Evolutionary conservation across 2,797 vertebrate genomes (phyloP).

Genomic region (Carcharodon carcharias): DNA sequence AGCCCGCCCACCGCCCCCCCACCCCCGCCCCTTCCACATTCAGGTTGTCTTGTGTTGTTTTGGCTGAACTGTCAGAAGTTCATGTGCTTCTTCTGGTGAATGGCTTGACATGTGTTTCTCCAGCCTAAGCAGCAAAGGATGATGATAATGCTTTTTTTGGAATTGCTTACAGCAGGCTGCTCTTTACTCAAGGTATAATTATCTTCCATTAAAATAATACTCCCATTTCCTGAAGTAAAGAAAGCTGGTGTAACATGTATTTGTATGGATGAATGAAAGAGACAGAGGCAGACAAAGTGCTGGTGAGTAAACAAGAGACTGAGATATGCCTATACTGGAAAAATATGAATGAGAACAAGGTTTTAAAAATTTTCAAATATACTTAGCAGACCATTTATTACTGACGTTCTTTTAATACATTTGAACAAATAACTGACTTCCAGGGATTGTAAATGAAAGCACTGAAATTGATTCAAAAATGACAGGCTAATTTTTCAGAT

Average conservation of each 20-base stretch:
- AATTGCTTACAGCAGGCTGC: background rate
- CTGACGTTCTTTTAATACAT: slow-evolving; percentile 1
- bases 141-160: background rate
- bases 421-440: slow-evolving; percentile 40
- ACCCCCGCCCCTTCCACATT: background rate
- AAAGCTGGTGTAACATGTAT: background rate
- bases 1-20: too few relatives aligned
- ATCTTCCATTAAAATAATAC: background rate
- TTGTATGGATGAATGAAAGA: background rate
- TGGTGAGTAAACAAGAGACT: background rate
- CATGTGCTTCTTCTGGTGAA: background rate
- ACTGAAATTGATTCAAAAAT: slow-evolving; percentile 62
- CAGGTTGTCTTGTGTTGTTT: background rate
- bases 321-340: background rate
- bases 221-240: background rate
- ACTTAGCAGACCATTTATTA: slow-evolving; percentile 26
- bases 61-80: background rate
- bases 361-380: slow-evolving; percentile 16
- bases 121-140: background rate
- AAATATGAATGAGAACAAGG: background rate
- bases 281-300: background rate
- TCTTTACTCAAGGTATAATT: background rate
- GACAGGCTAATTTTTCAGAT: slow-evolving; percentile 76
- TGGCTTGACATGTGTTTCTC: background rate
- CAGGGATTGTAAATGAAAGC: slow-evolving; percentile 53